Evolutionary conservation across 64 coral and sea anemone genomes (phyloP).

Genomic region (Pocillopora verrucosa): DNA sequence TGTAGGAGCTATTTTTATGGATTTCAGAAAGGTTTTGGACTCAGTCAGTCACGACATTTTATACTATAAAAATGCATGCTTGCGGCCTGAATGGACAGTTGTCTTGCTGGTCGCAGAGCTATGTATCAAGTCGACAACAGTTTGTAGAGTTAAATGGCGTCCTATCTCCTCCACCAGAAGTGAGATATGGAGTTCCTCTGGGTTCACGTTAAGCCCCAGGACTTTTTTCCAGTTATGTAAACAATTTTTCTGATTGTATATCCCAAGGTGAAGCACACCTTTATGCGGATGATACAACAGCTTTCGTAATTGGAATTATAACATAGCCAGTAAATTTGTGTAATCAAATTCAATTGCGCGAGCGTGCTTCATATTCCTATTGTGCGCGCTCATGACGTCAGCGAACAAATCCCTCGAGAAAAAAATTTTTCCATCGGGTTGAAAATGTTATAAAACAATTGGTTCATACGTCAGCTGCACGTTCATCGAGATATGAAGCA

Average conservation of each 20-base stretch:
- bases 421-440: too few species aligned
- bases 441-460: too few species aligned
- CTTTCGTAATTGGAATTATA: not conserved
- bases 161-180: not conserved
- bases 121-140: too few species aligned
- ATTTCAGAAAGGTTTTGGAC: constrained; percentile 20
- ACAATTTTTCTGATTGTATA: not conserved
- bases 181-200: not conserved
- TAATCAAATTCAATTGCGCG: not conserved
- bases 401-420: too few species aligned
- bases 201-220: not conserved
- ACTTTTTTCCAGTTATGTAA: constrained; percentile 9
- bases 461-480: too few species aligned
- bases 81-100: not conserved
- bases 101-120: too few species aligned
- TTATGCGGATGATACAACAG: constrained; percentile 9
- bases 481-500: too few species aligned
- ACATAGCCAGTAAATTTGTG: not conserved
- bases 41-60: not conserved
- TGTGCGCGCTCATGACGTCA: too few species aligned
- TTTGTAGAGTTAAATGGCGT: too few species aligned
- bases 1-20: constrained; percentile 7
- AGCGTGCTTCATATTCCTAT: not conserved
- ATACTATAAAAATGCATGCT: too few species aligned
- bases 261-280: not conserved